A percentile compares a stretch with the other conserved stretches of the same genome.
phyloP scores from a whole-genome alignment of 1,140 invertebrate genomes.

The Pissodes strobi region DNA sequence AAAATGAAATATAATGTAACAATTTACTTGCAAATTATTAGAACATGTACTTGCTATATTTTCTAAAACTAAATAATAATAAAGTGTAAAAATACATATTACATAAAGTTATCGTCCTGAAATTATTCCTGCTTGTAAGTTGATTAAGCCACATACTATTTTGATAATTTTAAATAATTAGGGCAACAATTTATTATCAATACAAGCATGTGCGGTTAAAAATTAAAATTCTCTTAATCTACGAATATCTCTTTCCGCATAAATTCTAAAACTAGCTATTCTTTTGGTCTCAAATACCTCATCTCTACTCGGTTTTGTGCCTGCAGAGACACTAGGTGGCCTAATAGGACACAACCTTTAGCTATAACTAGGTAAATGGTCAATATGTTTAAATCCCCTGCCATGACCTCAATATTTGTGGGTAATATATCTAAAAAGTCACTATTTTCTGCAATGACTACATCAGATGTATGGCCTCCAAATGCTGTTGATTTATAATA shows the following conservation, averaged over 20 bases:
- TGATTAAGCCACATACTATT: too few relatives aligned
- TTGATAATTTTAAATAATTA: conserved; percentile 37
- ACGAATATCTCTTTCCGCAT: conserved; percentile 46
- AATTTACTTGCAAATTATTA: too few relatives aligned
- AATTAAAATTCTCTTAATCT: conserved; percentile 45
- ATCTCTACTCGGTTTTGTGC: conserved; percentile 30
- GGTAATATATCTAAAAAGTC: conserved; percentile 48
- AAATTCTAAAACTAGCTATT: conserved; percentile 45
- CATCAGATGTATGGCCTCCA: conserved; percentile 48
- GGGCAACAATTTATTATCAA: conserved; percentile 36
- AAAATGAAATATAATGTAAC: too few relatives aligned
- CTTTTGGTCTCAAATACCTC: conserved; percentile 41
- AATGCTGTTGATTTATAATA: conserved; percentile 52
- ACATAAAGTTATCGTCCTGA: too few relatives aligned
- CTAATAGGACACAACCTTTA: conserved; percentile 47
- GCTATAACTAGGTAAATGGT: conserved; percentile 42
- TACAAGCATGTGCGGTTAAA: conserved; percentile 39
- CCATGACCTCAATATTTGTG: conserved; percentile 43
- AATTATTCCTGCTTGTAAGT: too few relatives aligned
- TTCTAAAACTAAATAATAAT: too few relatives aligned
- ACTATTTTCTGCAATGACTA: conserved; percentile 45
- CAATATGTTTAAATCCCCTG: conserved; percentile 52
- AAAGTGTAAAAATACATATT: too few relatives aligned
- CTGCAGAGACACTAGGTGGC: conserved; percentile 52
- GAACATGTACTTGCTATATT: too few relatives aligned